Evolutionary conservation across 1,140 invertebrate genomes (phyloP), one percentile per base, ranked within the genome.

Genomic region (Cataglyphis hispanica): DNA sequence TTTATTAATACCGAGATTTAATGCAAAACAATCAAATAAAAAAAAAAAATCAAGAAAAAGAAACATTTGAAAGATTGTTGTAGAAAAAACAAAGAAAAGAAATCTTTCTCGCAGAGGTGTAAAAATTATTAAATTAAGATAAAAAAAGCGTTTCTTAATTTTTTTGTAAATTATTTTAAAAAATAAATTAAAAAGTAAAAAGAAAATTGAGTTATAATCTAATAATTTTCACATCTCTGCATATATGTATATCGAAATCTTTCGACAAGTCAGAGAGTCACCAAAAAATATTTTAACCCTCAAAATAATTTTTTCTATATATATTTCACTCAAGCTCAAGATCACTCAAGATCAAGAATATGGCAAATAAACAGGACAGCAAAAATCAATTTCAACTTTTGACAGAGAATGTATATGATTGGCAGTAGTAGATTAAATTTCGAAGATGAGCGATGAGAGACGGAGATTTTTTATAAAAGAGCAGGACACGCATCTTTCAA

Each of bases 261-360:
- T 8, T 66, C 10, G 8, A n/a, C 1, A 43, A 16, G 1, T 10
- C 4, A 22, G 25, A 56, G 25, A 40, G 6, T 1, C 13, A 8
- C 1, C 1, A 6, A 78, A 34, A 80, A 56, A 70, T 70, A 58
- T 80, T 43, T 81, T 58, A 72, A 72, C 60, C 7, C 78, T 22
- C n/a, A 1, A 37, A 58, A 81, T 50, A 66, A 13, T 77, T 61
- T 61, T 61, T 61, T 61, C 7, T 43, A 0, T 16, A 31, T 40
- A 53, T 53, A 43, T 43, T 13, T 70, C 27, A 70, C 27, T 81
- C n/a, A n/a, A n/a, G n/a, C n/a, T n/a, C n/a, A n/a, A n/a, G n/a
- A n/a, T 34, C 4, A 19, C 5, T 1, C 19, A 31, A 43, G 7
- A 61, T 74, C 6, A 8, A 53, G 1, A 40, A 27, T 19, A 34